Base-by-base conservation (phyloP, 2,113 vertebrate species). In the Indri indri region DNA sequence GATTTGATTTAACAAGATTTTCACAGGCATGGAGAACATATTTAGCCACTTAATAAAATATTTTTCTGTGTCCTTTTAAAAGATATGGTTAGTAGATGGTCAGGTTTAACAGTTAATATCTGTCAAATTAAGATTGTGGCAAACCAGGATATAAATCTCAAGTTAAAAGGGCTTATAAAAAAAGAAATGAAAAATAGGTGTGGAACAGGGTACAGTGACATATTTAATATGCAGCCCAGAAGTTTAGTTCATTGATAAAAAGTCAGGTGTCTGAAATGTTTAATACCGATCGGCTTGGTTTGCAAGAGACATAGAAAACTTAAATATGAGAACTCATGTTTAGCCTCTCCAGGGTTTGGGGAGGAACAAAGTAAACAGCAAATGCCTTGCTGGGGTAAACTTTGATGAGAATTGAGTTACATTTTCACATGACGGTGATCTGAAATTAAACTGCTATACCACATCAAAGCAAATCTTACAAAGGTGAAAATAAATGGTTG, bases 61-160 rank as follows among this genome's bases (percentile, higher is more conserved):
- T 68, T 88, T 96, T 65, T 70, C 52, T 88, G 10, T 73, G 66
- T 76, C 37, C 30, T 85, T 91, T 92, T 74, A 32, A 94, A 96
- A 95, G 70, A 73, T 81, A 83, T 13, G 52, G 23, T 59, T 73
- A 79, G 65, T 80, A 97, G 73, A 95, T 80, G 76, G 14, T 81
- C 34, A 66, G 20, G 8, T 86, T 94, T 94, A 95, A 76, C 71
- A 94, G 92, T 90, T 97, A 96, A 87, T 88, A 94, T 93, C 42
- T 84, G 23, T 94, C 82, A 94, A 96, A 81, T 77, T 95, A 96
- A 90, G 63, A 89, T 25, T 83, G 79, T 40, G 50, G 59, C 45
- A 94, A 94, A 87, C 7, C 42, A 91, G 32, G 89, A 68, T 83
- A 88, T 70, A 90, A 95, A 61, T 59, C 65, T 95, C 85, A 66